Evolutionary conservation across 2,113 vertebrate species (phyloP), one percentile per base, ranked within the genome.

Genomic region (Proterorhinus semilunaris): DNA sequence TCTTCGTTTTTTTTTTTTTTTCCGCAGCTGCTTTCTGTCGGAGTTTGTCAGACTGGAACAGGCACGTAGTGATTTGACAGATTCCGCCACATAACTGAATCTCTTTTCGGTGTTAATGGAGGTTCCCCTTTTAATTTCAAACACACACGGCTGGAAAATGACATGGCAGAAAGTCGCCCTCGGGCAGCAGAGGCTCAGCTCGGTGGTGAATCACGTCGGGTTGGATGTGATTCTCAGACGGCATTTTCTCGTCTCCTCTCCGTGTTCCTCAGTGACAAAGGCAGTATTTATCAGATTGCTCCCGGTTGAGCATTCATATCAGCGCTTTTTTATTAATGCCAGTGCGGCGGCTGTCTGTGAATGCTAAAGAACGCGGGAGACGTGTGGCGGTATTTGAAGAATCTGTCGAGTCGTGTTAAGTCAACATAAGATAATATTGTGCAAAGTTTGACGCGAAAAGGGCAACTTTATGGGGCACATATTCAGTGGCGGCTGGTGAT

Each of bases 141-240:
- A 36, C 2, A 36, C 27, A 36, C 27, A 36, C 27, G 27, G 27
- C 27, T 36, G 27, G 53, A 72, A 72, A 77, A 78, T 64, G 62
- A 82, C 80, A 83, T 76, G 76, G 79, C 80, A 81, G 75, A 74
- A 71, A 82, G 77, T 54, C 69, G 36, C 78, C 80, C 66, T 43
- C 21, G 74, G 86, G 76, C 81, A 50, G 8, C 27, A 52, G 21
- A 68, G 81, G 80, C 80, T 86, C 76, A 80, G 75, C 67, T 69
- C 84, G 57, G 62, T 66, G 59, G 17, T 76, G 73, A 67, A 81
- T 78, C 75, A 71, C 58, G 69, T 73, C 81, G 75, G 76, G 69
- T 63, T 45, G 58, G 77, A 81, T 70, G 66, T 75, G 72, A 81
- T 74, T 79, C 55, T 82, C 77, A 83, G 87, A 83, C 83, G 83